Conservation (phyloP, 1,140 invertebrate genomes). For the Atta texana region DNA sequence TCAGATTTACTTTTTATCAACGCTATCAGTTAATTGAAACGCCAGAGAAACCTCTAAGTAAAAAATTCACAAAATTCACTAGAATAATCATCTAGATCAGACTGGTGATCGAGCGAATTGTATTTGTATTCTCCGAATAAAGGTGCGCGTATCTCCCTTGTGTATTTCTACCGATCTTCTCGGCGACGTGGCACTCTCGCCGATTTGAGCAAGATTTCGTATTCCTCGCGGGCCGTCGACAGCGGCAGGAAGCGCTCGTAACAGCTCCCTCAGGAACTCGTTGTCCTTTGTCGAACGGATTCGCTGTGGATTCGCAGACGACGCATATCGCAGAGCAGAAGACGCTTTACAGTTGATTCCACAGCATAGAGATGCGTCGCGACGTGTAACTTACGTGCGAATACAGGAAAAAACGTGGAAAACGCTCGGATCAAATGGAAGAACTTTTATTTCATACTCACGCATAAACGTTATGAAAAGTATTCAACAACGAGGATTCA, state of each 20-base stretch:
- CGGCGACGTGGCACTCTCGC: constrained; percentile 90
- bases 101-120: constrained; percentile 87
- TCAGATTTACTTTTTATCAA: not conserved
- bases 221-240: constrained; percentile 88
- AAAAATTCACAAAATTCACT: not conserved
- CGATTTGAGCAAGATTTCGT: constrained; percentile 89
- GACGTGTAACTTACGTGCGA: constrained; percentile 35
- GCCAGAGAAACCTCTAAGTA: not conserved
- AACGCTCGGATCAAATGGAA: not conserved
- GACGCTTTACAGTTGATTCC: constrained; percentile 86
- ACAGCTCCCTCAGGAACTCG: constrained; percentile 89
- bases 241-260: constrained; percentile 90
- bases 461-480: constrained; percentile 16
- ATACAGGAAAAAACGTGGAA: not conserved
- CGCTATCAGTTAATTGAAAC: not conserved
- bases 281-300: constrained; percentile 88
- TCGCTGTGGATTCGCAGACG: constrained; percentile 91
- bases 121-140: constrained; percentile 88
- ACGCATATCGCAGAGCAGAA: constrained; percentile 89
- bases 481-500: not conserved
- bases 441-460: not conserved
- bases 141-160: constrained; percentile 84
- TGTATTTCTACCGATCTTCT: constrained; percentile 87
- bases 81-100: not conserved
- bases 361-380: constrained; percentile 87